These are phyloP conservation scores for Argopecten irradians DNA, from an alignment of 1,140 invertebrate species.

Conservation along the genomic window DNA sequence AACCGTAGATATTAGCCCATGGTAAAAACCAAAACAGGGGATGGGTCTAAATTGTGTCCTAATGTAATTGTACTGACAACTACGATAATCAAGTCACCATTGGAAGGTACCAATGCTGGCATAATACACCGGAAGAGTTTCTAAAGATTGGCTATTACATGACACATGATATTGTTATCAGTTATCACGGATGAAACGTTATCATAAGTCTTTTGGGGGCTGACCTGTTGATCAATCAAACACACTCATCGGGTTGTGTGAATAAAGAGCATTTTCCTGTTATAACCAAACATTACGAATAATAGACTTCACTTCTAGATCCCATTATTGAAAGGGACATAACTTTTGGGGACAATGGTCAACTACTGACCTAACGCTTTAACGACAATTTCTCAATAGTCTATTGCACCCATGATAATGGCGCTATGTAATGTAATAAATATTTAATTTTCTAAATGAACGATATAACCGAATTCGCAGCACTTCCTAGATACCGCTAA, in stretches of 20 bases:
- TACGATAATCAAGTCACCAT: not conserved
- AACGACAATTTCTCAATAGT: not conserved
- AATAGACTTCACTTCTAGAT: not conserved
- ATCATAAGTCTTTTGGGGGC: not conserved
- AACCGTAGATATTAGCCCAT: too few species aligned
- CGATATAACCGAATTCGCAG: not conserved
- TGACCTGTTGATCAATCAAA: not conserved
- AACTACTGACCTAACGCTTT: not conserved
- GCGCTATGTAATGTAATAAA: not conserved
- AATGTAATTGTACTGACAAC: too few species aligned
- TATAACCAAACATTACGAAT: not conserved
- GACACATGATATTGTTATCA: too few species aligned
- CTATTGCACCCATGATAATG: not conserved
- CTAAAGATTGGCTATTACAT: not conserved
- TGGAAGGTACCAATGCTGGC: not conserved
- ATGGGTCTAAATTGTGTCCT: too few species aligned
- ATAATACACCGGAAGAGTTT: not conserved
- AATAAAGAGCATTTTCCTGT: not conserved
- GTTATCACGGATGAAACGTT: not conserved
- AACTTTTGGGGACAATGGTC: not conserved
- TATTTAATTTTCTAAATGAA: not conserved
- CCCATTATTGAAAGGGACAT: not conserved
- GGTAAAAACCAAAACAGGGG: too few species aligned
- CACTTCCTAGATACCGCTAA: not conserved
- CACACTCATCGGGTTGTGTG: not conserved